phyloP scores from a whole-genome alignment of 2,888 invertebrate species.

The Diadegma fenestrale region DNA sequence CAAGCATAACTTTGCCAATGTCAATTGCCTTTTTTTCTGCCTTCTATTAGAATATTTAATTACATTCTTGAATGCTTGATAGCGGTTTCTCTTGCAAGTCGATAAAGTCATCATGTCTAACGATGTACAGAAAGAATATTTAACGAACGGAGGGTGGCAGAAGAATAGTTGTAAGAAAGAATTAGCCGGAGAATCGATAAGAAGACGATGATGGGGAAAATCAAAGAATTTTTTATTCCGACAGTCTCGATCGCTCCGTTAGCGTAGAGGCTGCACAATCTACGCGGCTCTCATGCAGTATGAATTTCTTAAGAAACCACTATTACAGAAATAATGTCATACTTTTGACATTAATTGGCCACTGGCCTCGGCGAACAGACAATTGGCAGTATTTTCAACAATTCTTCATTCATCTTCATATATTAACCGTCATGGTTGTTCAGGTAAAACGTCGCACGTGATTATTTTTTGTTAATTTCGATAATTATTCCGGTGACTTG shows the following conservation, averaged over 20 bases:
- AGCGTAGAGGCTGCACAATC: background rate
- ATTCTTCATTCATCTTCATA: background rate
- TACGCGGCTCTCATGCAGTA: slow-evolving; percentile 10
- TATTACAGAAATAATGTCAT: slow-evolving; percentile 38
- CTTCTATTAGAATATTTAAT: background rate
- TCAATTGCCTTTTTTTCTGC: background rate
- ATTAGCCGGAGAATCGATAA: background rate
- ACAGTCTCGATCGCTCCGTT: background rate
- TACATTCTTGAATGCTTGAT: background rate
- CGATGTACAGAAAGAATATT: slow-evolving; percentile 9
- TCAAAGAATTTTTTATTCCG: background rate
- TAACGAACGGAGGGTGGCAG: background rate
- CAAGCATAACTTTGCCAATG: slow-evolving; percentile 42
- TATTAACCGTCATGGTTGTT: slow-evolving; percentile 15
- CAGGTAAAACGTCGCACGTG: slow-evolving; percentile 8
- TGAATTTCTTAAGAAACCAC: slow-evolving; percentile 33
- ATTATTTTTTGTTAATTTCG: background rate
- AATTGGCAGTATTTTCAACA: slow-evolving; percentile 18
- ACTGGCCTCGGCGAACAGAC: slow-evolving; percentile 50
- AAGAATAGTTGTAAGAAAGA: background rate
- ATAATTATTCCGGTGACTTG: background rate
- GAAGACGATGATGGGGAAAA: background rate
- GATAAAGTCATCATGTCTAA: background rate
- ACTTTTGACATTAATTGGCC: slow-evolving; percentile 34
- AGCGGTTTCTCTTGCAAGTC: background rate